Conservation (phyloP, 2,797 vertebrate genomes). For the Chelidonichthys spinosus region DNA sequence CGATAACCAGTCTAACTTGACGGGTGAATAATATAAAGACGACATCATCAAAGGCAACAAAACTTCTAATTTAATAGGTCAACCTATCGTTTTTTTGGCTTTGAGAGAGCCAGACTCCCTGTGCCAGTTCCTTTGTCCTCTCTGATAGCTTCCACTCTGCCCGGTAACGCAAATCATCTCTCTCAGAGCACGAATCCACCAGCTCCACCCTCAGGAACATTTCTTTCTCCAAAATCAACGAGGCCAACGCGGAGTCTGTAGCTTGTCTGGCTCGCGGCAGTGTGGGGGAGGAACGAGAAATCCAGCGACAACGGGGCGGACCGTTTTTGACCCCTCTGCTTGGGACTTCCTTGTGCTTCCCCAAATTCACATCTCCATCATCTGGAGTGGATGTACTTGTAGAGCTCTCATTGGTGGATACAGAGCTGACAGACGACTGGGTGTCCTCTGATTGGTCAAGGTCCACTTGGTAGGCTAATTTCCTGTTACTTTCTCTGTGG, state of each 20-base stretch:
- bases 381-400: constrained; percentile 47
- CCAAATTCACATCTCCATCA: constrained; percentile 30
- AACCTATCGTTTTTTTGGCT: constrained; percentile 51
- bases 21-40: constrained; percentile 25
- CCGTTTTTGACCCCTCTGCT: constrained; percentile 41
- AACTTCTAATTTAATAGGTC: constrained; percentile 42
- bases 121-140: constrained; percentile 73
- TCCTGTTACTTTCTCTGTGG: constrained; percentile 58
- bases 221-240: constrained; percentile 72
- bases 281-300: constrained; percentile 66
- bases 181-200: constrained; percentile 63
- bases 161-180: constrained; percentile 67
- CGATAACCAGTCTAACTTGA: constrained; percentile 31
- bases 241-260: constrained; percentile 58
- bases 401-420: constrained; percentile 62
- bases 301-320: constrained; percentile 17
- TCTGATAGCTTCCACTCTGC: constrained; percentile 81
- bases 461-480: constrained; percentile 60
- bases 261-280: constrained; percentile 55
- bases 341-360: constrained; percentile 42
- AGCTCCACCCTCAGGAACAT: constrained; percentile 78
- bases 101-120: constrained; percentile 77
- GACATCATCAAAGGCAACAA: constrained; percentile 37
- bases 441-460: constrained; percentile 57
- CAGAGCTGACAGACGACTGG: constrained; percentile 40